Evolutionary conservation across 2,888 invertebrate species (phyloP), one percentile per base, ranked within the genome.

Genomic region (Eurois occulta): DNA sequence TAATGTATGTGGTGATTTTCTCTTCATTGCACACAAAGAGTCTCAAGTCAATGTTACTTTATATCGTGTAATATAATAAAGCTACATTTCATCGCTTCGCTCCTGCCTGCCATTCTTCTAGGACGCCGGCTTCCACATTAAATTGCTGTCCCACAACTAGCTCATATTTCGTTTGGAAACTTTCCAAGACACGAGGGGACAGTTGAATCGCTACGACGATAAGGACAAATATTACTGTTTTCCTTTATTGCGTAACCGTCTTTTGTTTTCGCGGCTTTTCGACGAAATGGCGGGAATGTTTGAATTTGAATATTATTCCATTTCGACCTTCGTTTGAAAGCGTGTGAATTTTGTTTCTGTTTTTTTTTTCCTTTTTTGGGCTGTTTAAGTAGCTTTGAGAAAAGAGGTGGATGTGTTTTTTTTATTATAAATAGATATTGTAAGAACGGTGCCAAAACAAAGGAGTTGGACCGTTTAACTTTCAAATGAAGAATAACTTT

Each of bases 111-210:
- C 64, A 41, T 28, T 52, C 64, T 58, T 16, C 21, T 41, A 72
- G 46, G 41, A 80, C 72, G 43, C 46, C 7, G 43, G 66, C 60
- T 73, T 73, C 38, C 64, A 70, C 74, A 81, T 85, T 77, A 81
- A 86, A 85, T 84, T 84, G 77, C 74, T 77, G 48, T 48, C 65
- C 77, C 48, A 28, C 79, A 77, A 72, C 72, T 48, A 78, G 73
- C 75, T 85, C 81, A 83, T 88, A 87, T 87, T 87, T 86, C 81
- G 75, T 83, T 87, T 88, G 87, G 87, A 88, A 86, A 83, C 68
- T 81, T 85, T 85, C 85, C 88, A 87, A 85, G 64, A 28, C 87
- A 66, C 77, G 46, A 55, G 60, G 77, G 77, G 75, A 80, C 79
- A 77, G 76, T 82, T 82, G 72, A 78, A 70, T 77, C 67, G 66